Evolutionary conservation across 1,140 invertebrate genomes (phyloP).

Genomic region (Ostrea denselamellosa): DNA sequence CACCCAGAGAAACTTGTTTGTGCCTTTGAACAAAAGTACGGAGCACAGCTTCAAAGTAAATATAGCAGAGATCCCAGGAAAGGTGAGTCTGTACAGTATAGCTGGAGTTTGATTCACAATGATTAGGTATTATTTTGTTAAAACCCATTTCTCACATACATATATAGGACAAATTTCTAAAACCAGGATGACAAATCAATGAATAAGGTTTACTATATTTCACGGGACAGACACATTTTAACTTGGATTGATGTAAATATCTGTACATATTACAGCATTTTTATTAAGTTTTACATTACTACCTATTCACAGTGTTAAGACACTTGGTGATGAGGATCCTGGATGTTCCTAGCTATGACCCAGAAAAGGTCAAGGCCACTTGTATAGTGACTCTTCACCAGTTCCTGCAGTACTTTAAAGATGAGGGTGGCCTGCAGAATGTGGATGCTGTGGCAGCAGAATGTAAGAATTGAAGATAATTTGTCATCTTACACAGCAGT

Average conservation of each 20-base stretch:
- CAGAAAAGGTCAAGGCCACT: constrained; percentile 64
- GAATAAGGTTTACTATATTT: no score
- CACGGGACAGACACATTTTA: background rate
- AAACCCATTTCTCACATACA: no score
- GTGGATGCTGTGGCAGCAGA: constrained; percentile 75
- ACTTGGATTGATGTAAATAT: background rate
- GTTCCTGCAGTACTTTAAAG: constrained; percentile 77
- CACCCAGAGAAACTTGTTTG: constrained; percentile 71
- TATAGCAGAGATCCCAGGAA: constrained; percentile 53
- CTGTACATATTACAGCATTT: background rate
- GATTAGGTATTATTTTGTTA: no score
- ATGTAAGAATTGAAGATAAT: constrained; percentile 77
- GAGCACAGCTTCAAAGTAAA: constrained; percentile 58
- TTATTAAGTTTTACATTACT: background rate
- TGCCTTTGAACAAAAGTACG: constrained; percentile 74
- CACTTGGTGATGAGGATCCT: constrained; percentile 76
- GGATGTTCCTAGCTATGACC: constrained; percentile 76
- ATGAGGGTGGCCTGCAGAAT: constrained; percentile 70
- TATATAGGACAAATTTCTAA: no score
- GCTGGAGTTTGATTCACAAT: no score
- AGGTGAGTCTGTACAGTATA: constrained; percentile 25
- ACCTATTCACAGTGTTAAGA: constrained; percentile 75
- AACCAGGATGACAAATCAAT: no score
- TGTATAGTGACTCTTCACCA: constrained; percentile 78
- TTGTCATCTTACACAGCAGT: background rate